These are phyloP conservation scores for Zaprionus nigranus DNA, from an alignment of 1,140 invertebrate genomes.

Conservation along the genomic window DNA sequence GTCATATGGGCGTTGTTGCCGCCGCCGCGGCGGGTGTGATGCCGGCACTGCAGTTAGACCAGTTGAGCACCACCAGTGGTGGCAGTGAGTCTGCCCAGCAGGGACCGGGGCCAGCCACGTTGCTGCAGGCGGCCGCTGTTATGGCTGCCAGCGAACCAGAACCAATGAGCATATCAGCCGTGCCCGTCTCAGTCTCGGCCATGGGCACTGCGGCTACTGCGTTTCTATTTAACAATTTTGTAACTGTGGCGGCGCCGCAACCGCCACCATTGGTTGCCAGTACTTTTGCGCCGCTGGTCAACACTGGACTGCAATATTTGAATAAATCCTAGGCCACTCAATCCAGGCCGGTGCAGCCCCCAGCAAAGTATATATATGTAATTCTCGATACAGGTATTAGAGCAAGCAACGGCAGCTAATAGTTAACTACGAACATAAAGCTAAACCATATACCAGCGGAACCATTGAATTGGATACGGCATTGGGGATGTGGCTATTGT, in stretches of 20 bases:
- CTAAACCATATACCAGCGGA: slow-evolving; percentile 21
- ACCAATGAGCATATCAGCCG: slow-evolving; percentile 76
- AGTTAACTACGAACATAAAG: slow-evolving; percentile 26
- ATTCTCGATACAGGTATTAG: slow-evolving; percentile 74
- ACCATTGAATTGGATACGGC: slow-evolving; percentile 3
- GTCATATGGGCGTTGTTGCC: slow-evolving; percentile 61
- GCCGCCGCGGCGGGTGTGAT: slow-evolving; percentile 37
- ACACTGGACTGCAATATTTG: slow-evolving; percentile 70
- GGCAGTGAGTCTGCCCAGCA: slow-evolving; percentile 30
- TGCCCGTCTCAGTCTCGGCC: slow-evolving; percentile 57
- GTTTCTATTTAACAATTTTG: slow-evolving; percentile 77
- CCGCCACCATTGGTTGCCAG: slow-evolving; percentile 52
- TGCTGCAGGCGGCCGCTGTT: slow-evolving; percentile 71
- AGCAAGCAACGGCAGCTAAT: slow-evolving; percentile 67
- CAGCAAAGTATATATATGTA: slow-evolving; percentile 38
- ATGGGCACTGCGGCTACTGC: slow-evolving; percentile 65
- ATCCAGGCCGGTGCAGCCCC: slow-evolving; percentile 6
- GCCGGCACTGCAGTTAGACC: slow-evolving; percentile 42
- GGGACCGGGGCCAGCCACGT: slow-evolving; percentile 57
- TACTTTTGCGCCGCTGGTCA: slow-evolving; percentile 48
- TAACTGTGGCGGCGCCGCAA: slow-evolving; percentile 65
- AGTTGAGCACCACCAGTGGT: slow-evolving; percentile 33
- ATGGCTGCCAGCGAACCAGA: slow-evolving; percentile 66
- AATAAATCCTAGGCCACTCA: slow-evolving; percentile 56
- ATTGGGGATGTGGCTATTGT: slow-evolving; percentile 8